phyloP scores from a whole-genome alignment of 2,797 vertebrate genomes.

The Macropodus opercularis region DNA sequence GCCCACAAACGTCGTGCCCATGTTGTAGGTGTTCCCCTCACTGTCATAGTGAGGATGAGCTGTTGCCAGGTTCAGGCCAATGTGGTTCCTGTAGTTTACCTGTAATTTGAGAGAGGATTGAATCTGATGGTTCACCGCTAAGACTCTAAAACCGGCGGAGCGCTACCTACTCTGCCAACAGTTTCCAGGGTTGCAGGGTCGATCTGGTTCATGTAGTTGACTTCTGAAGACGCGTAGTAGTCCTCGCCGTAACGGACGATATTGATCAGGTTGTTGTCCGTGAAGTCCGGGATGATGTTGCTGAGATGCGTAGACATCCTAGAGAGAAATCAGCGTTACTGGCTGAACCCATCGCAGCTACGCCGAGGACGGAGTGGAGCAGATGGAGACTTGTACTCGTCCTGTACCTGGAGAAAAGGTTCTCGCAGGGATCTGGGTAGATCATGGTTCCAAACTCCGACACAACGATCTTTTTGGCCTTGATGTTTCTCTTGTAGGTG shows the following conservation, averaged over 20 bases:
- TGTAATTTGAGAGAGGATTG: conserved; percentile 46
- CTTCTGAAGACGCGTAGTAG: conserved; percentile 90
- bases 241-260: conserved; percentile 90
- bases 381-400: no score
- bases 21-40: conserved; percentile 90
- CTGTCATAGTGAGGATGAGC: conserved; percentile 94
- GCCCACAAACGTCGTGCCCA: conserved; percentile 90
- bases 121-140: no score
- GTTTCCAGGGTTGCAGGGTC: conserved; percentile 89
- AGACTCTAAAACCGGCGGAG: no score
- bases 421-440: conserved; percentile 95
- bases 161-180: conserved; percentile 82
- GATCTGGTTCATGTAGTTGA: conserved; percentile 93
- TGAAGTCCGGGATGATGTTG: conserved; percentile 91
- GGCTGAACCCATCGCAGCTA: no score
- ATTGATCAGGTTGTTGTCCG: conserved; percentile 96
- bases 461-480: conserved; percentile 89
- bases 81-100: conserved; percentile 90
- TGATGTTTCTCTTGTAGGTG: conserved; percentile 85
- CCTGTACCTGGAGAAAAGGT: conserved; percentile 91
- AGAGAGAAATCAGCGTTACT: no score
- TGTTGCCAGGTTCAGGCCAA: conserved; percentile 88
- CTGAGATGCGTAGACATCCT: conserved; percentile 89
- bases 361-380: no score
- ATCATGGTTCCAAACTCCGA: conserved; percentile 96